These are phyloP conservation scores for Brachionus paranguensis DNA, from an alignment of 1,140 invertebrate genomes.

Conservation along the genomic window DNA sequence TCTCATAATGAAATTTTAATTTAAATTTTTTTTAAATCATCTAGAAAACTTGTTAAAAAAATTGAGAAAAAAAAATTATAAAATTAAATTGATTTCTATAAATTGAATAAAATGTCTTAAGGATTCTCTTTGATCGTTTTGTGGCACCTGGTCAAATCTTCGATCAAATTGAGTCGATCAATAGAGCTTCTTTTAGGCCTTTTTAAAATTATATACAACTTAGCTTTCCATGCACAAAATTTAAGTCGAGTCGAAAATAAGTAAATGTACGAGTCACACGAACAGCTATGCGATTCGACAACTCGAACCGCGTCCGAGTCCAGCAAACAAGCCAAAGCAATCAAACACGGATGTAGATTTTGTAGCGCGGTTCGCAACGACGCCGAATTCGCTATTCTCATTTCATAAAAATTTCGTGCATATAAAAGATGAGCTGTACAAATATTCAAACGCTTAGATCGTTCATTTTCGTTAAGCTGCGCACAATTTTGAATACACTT, in stretches of 20 bases:
- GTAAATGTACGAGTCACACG: slow-evolving; percentile 18
- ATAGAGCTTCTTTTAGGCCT: slow-evolving; percentile 3
- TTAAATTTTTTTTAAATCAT: background rate
- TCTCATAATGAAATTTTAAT: background rate
- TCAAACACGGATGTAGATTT: background rate
- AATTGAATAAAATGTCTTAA: background rate
- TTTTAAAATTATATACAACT: slow-evolving; percentile 36
- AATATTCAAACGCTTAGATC: slow-evolving; percentile 22
- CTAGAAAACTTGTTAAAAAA: background rate
- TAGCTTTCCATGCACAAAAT: slow-evolving; percentile 34
- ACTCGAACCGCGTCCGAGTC: slow-evolving; percentile 7
- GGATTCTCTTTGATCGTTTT: slow-evolving; percentile 10
- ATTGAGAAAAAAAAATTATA: background rate
- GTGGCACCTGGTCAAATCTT: slow-evolving; percentile 28
- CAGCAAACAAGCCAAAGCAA: slow-evolving; percentile 6
- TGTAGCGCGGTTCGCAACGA: background rate
- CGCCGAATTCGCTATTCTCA: background rate
- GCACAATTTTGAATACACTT: slow-evolving; percentile 11
- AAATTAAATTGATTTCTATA: background rate
- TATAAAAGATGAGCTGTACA: slow-evolving; percentile 29
- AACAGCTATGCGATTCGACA: slow-evolving; percentile 17
- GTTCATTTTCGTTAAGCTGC: background rate
- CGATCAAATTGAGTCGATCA: background rate
- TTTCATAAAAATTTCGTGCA: slow-evolving; percentile 25
- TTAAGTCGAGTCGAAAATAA: slow-evolving; percentile 25